Evolutionary conservation across 1,140 invertebrate genomes (phyloP).

Genomic region (Metopolophium dirhodum): DNA sequence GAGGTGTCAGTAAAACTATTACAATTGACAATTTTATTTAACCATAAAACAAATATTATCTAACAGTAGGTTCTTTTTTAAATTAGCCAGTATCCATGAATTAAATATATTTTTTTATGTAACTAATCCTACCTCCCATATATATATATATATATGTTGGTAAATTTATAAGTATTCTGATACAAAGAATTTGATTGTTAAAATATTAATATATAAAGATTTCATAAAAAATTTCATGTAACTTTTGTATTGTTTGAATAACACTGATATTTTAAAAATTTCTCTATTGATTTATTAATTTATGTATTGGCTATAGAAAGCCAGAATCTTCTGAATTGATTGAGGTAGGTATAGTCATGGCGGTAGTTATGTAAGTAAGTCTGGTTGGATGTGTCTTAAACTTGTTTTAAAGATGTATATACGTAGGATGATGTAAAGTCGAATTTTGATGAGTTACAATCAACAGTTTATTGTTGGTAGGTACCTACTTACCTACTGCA

Average conservation of each 20-base stretch:
- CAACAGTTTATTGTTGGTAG: background rate
- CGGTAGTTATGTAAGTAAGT: constrained; percentile 13
- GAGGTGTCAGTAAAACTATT: background rate
- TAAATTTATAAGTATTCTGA: background rate
- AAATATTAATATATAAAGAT: background rate
- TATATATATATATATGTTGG: background rate
- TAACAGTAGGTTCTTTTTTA: background rate
- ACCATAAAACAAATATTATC: background rate
- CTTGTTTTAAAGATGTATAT: constrained; percentile 35
- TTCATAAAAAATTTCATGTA: background rate
- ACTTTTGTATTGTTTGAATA: background rate
- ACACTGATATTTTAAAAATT: background rate
- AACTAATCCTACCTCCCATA: background rate
- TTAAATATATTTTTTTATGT: background rate
- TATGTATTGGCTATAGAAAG: constrained; percentile 31
- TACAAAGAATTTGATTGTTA: background rate
- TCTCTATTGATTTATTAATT: constrained; percentile 27
- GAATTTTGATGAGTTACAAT: background rate
- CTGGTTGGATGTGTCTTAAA: constrained; percentile 36
- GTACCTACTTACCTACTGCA: no score
- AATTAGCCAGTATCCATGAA: background rate
- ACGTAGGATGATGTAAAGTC: background rate
- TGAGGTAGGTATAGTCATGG: background rate
- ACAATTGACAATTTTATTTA: background rate
- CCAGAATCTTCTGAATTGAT: constrained; percentile 17